Evolutionary conservation across 2,113 vertebrate species (phyloP).

Genomic region (Tetraodon nigroviridis): DNA sequence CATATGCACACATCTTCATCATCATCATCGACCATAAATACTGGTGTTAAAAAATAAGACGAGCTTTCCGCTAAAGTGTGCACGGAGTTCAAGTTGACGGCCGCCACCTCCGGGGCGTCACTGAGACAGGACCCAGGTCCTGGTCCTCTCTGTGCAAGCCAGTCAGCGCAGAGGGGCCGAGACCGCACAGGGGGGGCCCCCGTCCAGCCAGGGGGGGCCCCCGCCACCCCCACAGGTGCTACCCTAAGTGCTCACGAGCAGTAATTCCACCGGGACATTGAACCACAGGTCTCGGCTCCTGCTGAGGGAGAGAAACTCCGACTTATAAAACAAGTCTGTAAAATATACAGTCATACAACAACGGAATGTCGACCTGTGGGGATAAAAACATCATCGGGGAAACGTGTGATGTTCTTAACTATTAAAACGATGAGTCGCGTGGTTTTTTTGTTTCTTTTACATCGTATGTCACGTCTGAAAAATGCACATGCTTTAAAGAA

Average conservation of each 20-base stretch:
- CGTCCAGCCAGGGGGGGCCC: conserved; percentile 23
- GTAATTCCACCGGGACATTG: conserved; percentile 29
- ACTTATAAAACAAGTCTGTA: conserved; percentile 99
- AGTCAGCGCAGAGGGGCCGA: no score
- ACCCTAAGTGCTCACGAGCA: conserved; percentile 65
- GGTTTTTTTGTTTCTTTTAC: conserved; percentile 61
- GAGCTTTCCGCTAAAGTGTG: conserved; percentile 29
- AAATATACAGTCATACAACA: conserved; percentile 80
- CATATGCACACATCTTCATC: conserved; percentile 87
- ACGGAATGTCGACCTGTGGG: conserved; percentile 83
- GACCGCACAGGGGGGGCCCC: no score
- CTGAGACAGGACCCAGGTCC: conserved; percentile 31
- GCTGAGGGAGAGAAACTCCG: conserved; percentile 70
- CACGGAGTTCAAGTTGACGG: not conserved
- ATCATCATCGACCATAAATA: conserved; percentile 82
- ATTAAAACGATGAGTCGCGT: conserved; percentile 78
- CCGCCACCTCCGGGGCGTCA: not conserved
- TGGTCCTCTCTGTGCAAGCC: conserved; percentile 40
- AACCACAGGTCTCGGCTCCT: conserved; percentile 29
- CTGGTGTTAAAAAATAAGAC: conserved; percentile 50
- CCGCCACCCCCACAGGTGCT: conserved; percentile 43
- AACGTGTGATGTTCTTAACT: conserved; percentile 51
- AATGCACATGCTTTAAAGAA: conserved; percentile 90
- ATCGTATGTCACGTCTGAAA: conserved; percentile 81
- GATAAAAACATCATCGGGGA: conserved; percentile 60